Percentiles rank a stretch among this genome's conserved stretches.
Evolutionary conservation across 2,888 invertebrate species (phyloP).

Genomic region (Incurvaria masculella): DNA sequence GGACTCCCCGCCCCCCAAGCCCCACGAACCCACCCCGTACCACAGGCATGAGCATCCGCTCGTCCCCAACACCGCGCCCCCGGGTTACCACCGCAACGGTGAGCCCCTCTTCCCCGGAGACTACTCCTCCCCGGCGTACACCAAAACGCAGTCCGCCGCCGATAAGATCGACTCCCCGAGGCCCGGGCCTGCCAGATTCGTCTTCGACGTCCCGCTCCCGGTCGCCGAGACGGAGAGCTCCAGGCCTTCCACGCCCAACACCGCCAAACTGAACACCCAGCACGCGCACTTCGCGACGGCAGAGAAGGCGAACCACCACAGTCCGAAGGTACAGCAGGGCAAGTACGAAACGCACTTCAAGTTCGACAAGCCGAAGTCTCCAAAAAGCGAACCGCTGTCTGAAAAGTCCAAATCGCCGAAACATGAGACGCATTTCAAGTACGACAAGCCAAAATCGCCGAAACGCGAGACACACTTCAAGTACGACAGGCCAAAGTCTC

Average conservation of each 20-base stretch:
- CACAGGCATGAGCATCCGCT: background rate
- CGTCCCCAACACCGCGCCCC: conserved; percentile 44
- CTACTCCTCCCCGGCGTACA: conserved; percentile 37
- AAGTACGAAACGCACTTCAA: conserved; percentile 60
- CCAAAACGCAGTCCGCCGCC: conserved; percentile 47
- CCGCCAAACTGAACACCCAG: conserved; percentile 11
- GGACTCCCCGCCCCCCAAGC: conserved; percentile 34
- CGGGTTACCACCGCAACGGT: conserved; percentile 44
- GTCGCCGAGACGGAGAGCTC: conserved; percentile 26
- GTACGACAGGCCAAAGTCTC: conserved; percentile 6
- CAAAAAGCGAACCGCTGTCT: background rate
- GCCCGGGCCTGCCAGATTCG: conserved; percentile 39
- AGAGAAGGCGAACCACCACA: conserved; percentile 17
- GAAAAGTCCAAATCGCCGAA: conserved; percentile 16
- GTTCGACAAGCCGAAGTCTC: conserved; percentile 24
- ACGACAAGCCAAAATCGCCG: conserved; percentile 12
- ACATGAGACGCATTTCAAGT: conserved; percentile 33
- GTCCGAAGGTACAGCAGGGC: conserved; percentile 44
- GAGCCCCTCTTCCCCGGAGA: conserved; percentile 30
- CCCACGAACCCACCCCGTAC: conserved; percentile 2
- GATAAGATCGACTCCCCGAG: conserved; percentile 39
- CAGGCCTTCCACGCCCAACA: conserved; percentile 9
- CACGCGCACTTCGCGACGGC: background rate
- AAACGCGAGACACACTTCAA: background rate
- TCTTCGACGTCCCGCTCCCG: conserved; percentile 46